Percentiles rank a stretch among this genome's conserved stretches.
Conservation (phyloP, 2,113 vertebrate genomes). For the Grammomys surdaster region DNA sequence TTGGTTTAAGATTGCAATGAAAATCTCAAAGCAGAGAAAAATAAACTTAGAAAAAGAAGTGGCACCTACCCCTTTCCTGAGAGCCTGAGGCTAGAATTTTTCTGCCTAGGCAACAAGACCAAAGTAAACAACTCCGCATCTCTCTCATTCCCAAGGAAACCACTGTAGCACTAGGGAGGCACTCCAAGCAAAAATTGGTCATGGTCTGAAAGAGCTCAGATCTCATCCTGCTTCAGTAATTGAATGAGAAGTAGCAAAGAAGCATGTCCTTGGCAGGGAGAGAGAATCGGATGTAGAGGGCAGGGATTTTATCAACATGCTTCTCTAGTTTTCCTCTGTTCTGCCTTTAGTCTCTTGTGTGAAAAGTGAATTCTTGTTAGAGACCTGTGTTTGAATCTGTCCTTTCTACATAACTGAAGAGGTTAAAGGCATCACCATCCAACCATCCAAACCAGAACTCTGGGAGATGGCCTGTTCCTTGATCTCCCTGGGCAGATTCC, state of each 20-base stretch:
- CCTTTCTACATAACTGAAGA: constrained; percentile 44
- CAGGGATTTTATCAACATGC: background rate
- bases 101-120: constrained; percentile 71
- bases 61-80: constrained; percentile 36
- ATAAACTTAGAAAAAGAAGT: constrained; percentile 54
- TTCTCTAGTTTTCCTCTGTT: constrained; percentile 53
- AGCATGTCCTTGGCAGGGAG: constrained; percentile 2
- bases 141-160: constrained; percentile 76
- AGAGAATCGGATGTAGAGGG: background rate
- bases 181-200: constrained; percentile 19
- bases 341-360: constrained; percentile 2
- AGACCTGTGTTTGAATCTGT: background rate
- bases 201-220: constrained; percentile 42
- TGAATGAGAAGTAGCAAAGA: constrained; percentile 43
- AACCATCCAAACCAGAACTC: background rate
- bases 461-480: background rate
- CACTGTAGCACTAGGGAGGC: constrained; percentile 33
- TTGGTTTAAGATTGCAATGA: constrained; percentile 71
- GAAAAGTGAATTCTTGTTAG: constrained; percentile 40
- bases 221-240: constrained; percentile 33
- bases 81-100: constrained; percentile 63
- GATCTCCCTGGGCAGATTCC: background rate
- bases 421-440: background rate
- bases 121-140: constrained; percentile 73
- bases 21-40: constrained; percentile 68